Base-by-base conservation (phyloP, 2,113 vertebrate species). In the Pelodiscus sinensis region DNA sequence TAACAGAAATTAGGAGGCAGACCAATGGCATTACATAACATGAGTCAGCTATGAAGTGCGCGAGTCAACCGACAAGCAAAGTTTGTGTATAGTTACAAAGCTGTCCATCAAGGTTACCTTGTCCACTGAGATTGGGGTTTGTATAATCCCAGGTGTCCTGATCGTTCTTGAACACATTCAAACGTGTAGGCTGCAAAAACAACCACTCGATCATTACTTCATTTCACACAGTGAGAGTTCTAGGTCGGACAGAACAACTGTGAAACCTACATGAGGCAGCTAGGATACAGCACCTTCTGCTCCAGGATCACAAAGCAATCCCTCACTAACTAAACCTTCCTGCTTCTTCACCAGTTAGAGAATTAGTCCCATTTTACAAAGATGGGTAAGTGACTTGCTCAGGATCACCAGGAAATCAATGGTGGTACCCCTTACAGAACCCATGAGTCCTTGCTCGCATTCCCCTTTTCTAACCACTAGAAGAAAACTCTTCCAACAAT, bases 61-160 rank as follows among this genome's bases (percentile, higher is more conserved):
- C 91, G 93, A 91, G 71, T 88, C 75, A n/a, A 92, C 82, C 94
- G 91, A 94, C 80, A 81, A 94, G 86, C 71, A 81, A 84, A 81
- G 50, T 50, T 52, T 15, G 85, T 90, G 92, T 82, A 22, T 91
- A 97, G 68, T 95, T 25, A 93, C 82, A 97, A 95, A 94, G 95
- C 55, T 52, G 81, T 54, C 22, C 86, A 16, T 62, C 84, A 84
- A 75, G 94, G 94, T 97, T 99, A 99, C 99, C 99, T 99, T 99
- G 99, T 96, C 99, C 99, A 95, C 98, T 98, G 96, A 99, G 98
- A 93, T 98, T 99, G 73, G 99, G 99, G 95, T 99, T 99, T 91
- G 99, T 99, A 97, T 99, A 99, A 90, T 99, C 99, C 99, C 99
- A 99, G 2, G 99, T 99, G 96, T 99, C 99, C 96, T 99, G 99